Evolutionary conservation across 2,888 invertebrate genomes (phyloP), one percentile per base, ranked within the genome.

Genomic region (Drosophila nigritarsus): DNA sequence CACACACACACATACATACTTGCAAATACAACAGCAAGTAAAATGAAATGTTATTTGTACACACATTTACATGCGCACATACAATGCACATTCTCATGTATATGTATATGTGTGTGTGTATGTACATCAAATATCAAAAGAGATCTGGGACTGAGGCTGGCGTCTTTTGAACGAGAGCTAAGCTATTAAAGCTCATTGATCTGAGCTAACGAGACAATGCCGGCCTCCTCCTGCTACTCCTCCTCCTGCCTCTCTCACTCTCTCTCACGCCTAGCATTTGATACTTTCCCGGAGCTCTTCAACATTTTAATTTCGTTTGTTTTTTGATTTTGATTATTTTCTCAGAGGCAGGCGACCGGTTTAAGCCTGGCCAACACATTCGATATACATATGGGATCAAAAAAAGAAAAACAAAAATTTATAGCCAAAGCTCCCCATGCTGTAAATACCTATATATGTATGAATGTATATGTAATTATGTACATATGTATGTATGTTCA

Each of bases 11-110:
- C 67, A 69, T 55, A 58, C 18, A 18, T 11, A 51, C 11, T 27
- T 27, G 27, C 49, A 49, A 45, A 29, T n/a, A 38, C 55, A 55
- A 38, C 55, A 38, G 45, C 45, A 82, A 82, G 79, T 77, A 80
- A 71, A 85, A 82, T 80, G 65, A 86, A 86, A 86, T 82, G 82
- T 70, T 74, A 82, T 84, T 70, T 80, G 74, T 82, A 68, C 53
- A 66, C 56, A 84, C 65, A 82, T 38, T 51, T 29, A 69, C 50
- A 56, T 53, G 54, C 30, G 48, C 80, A 67, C 38, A 30, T 9
- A 69, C 77, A 86, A 76, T 83, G 84, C 84, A 80, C 85, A 83
- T 87, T 78, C 56, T 66, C 74, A 78, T 55, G 48, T 67, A 42
- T 50, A 65, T 53, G 34, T 24, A 0, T 32, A 0, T 75, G 20